phyloP scores from a whole-genome alignment of 2,888 invertebrate species.

The Cantharis lateralis region DNA sequence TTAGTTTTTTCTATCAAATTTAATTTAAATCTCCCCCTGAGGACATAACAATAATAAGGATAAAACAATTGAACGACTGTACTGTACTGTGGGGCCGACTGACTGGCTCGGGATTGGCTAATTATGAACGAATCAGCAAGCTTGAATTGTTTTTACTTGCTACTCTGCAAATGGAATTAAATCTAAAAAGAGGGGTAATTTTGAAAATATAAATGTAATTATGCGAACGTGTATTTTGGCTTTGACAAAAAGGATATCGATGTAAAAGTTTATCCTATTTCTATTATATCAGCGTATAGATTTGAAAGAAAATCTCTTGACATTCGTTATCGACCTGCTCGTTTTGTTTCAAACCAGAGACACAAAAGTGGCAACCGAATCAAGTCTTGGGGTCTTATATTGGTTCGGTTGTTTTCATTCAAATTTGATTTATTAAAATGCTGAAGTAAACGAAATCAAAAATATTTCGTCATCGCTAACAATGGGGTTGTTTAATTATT shows the following conservation, averaged over 20 bases:
- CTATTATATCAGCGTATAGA: background rate
- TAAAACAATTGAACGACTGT: no score
- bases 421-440: background rate
- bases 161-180: background rate
- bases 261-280: background rate
- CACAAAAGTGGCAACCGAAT: constrained; percentile 22
- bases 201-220: background rate
- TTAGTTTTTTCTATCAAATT: no score
- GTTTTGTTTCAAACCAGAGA: constrained; percentile 21
- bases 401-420: background rate
- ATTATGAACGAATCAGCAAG: no score
- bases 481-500: background rate
- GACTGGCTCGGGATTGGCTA: no score
- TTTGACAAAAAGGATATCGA: background rate
- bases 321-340: constrained; percentile 22
- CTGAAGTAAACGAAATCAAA: background rate
- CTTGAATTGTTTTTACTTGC: no score
- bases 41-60: no score
- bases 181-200: background rate
- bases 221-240: background rate
- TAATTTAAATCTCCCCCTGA: no score
- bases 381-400: constrained; percentile 7
- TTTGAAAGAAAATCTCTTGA: constrained; percentile 15
- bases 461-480: background rate
- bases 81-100: no score